phyloP scores from a whole-genome alignment of 2,797 vertebrate genomes.

The Anisognathus igniventris region DNA sequence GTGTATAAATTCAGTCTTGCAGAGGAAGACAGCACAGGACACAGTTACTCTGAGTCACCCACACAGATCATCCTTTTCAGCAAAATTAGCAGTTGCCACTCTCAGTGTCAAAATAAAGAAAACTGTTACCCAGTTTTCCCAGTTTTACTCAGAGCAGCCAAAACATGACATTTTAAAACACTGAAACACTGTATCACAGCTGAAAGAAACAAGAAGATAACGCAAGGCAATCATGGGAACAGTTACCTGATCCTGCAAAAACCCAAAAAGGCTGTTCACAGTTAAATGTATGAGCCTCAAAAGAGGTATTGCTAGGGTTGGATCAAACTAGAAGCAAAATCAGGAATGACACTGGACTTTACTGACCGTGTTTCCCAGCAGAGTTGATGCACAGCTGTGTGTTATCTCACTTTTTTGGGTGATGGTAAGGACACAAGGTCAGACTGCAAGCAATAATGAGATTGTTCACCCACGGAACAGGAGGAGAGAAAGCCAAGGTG shows the following conservation, averaged over 20 bases:
- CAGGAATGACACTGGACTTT: not conserved
- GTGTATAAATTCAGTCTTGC: not conserved
- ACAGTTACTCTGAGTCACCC: not conserved
- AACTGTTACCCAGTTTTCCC: not conserved
- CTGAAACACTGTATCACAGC: not conserved
- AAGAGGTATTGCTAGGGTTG: not conserved
- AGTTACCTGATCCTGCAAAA: not conserved
- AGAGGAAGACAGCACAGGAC: not conserved
- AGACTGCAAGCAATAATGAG: not conserved
- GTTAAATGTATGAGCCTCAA: fast-evolving
- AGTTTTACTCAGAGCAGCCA: not conserved
- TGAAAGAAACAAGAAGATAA: not conserved
- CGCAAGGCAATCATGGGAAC: not conserved
- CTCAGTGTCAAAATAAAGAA: not conserved
- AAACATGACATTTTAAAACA: not conserved
- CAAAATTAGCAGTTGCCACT: not conserved
- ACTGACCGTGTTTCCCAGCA: not conserved
- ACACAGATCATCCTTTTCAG: not conserved
- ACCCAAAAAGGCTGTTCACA: not conserved
- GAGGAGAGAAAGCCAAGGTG: not conserved
- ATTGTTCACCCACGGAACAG: not conserved
- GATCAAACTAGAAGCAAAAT: not conserved
- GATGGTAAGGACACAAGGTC: not conserved
- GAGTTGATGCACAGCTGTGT: fast-evolving
- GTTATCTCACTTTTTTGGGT: not conserved